Conservation (phyloP, 2,888 invertebrate genomes). For the Drosophila barbarae region DNA sequence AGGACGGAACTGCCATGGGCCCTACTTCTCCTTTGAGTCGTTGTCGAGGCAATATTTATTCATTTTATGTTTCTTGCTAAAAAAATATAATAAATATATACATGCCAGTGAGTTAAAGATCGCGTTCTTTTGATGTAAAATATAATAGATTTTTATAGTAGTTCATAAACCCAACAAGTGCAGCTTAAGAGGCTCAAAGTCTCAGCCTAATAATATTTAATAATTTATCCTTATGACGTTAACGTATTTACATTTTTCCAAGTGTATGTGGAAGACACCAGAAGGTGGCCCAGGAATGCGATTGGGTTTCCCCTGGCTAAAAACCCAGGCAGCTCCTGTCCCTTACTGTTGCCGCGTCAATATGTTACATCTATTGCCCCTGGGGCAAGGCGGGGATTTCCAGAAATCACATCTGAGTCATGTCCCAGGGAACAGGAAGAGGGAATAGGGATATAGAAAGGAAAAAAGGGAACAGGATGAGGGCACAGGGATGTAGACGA, state of each 20-base stretch:
- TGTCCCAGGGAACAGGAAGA: constrained; percentile 1
- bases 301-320: constrained; percentile 17
- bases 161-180: no score
- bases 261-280: neutral
- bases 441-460: neutral
- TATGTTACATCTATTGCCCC: neutral
- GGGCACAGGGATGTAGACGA: neutral
- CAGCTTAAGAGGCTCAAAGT: neutral
- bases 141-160: no score
- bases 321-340: neutral
- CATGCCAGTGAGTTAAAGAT: neutral
- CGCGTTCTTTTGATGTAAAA: no score
- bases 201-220: neutral
- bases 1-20: neutral
- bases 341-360: neutral
- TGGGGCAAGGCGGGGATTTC: constrained; percentile 8
- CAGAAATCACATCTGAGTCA: constrained; percentile 35
- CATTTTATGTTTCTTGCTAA: constrained; percentile 1
- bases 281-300: neutral
- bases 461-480: neutral
- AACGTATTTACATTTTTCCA: neutral
- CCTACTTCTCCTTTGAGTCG: neutral
- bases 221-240: no score
- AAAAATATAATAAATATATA: neutral
- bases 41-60: neutral